Evolutionary conservation across 2,888 invertebrate species (phyloP), one percentile per base, ranked within the genome.

Genomic region (Tridacna crocea): DNA sequence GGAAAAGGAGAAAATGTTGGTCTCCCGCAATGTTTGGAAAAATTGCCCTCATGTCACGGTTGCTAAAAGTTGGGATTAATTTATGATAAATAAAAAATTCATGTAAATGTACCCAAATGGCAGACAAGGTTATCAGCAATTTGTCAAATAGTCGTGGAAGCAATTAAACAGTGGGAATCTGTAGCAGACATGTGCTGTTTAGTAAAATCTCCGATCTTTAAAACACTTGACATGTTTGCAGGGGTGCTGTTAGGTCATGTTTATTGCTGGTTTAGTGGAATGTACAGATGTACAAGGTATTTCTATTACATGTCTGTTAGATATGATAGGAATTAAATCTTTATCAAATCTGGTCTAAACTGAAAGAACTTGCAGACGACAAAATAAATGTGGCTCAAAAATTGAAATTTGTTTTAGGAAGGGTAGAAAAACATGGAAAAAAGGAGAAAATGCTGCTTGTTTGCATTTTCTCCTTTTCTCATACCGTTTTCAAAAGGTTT

Each of bases 141-240:
- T 36, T 36, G 36, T 36, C 36, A 36, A 2, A 36, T 36, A 36
- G 36, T 36, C 8, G 36, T 36, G 36, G 36, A 36, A 36, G 8
- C 8, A 36, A 36, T 36, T 4, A 66, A 70, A 24, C 70, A 70
- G 51, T 17, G 24, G 70, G 70, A 51, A 51, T 22, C 70, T 36
- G n/a, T n/a, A 19, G 51, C 11, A 70, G 70, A 70, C 51, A 70
- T 70, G 70, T 70, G 70, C 70, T 51, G 51, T 47, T 51, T 51
- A 51, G 51, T 22, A n/a, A 70, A 70, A 51, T 70, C 70, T 24
- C 48, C 51, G 70, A 70, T 70, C 48, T 70, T 70, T 70, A 70
- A 70, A 70, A 70, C 47, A 70, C 70, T 70, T 70, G 70, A 70
- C 70, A 51, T 70, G 51, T 51, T 70, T 10, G 19, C 70, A 70